A percentile compares a stretch with the other conserved stretches of the same genome.
Conservation (phyloP, 2,797 vertebrate species). For the Catamblyrhynchus diadema region DNA sequence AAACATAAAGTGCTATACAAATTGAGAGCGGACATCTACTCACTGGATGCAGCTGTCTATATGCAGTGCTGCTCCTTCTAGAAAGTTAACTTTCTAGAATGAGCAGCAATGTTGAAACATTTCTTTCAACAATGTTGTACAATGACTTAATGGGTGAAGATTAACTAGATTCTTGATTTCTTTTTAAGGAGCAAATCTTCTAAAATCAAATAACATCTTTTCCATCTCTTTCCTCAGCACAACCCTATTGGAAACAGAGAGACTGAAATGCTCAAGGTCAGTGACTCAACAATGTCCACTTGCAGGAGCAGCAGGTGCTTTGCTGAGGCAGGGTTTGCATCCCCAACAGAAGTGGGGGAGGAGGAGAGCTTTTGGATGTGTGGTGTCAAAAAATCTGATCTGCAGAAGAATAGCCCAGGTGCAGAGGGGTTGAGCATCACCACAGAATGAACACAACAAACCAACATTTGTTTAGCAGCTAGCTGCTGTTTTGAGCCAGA, state of each 20-base stretch:
- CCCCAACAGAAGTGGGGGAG: accelerated
- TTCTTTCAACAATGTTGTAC: neutral
- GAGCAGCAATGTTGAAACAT: no score
- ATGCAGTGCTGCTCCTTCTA: neutral
- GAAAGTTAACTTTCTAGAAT: neutral
- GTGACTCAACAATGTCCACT: neutral
- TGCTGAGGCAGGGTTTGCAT: neutral
- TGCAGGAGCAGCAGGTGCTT: neutral
- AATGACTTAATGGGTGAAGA: neutral
- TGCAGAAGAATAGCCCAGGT: neutral
- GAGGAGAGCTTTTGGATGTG: neutral
- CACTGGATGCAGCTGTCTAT: neutral
- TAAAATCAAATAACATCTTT: neutral
- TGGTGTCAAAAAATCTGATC: neutral
- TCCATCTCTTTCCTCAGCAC: neutral
- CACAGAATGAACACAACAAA: neutral
- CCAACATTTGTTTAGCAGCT: neutral
- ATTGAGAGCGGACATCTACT: neutral
- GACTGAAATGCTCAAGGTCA: neutral
- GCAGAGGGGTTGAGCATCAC: neutral
- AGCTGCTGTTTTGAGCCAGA: neutral
- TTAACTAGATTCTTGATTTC: neutral
- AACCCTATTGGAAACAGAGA: neutral
- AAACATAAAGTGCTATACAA: neutral
- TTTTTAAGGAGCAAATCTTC: neutral